Conservation (phyloP, 2,113 vertebrate species). For the Anhinga anhinga region DNA sequence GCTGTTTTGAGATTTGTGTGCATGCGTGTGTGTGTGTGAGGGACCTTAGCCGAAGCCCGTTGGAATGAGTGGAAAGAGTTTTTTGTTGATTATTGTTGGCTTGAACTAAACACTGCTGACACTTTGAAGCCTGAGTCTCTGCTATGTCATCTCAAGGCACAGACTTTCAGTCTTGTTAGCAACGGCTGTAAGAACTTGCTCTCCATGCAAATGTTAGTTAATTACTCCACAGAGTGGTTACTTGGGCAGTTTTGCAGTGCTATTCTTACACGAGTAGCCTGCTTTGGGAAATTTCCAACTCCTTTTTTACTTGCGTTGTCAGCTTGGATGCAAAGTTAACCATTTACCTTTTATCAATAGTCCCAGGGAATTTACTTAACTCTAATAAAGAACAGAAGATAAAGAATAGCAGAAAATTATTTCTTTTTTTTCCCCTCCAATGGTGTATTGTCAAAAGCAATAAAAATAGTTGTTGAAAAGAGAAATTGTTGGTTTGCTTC, state of each 20-base stretch:
- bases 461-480: slow-evolving; percentile 14
- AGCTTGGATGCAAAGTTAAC: neutral
- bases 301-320: neutral
- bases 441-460: neutral
- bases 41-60: neutral
- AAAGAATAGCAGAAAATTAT: neutral
- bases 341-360: neutral
- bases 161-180: neutral
- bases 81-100: neutral
- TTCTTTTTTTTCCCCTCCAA: neutral
- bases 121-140: neutral
- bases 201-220: neutral
- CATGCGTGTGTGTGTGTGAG: neutral
- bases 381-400: neutral
- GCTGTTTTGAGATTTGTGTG: neutral
- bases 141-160: neutral
- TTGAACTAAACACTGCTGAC: neutral
- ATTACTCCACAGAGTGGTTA: neutral
- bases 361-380: neutral
- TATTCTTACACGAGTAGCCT: neutral
- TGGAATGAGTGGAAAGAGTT: neutral
- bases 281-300: neutral
- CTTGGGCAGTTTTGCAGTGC: neutral
- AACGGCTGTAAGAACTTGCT: neutral
- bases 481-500: neutral